Base-by-base conservation (phyloP, 1,140 invertebrate genomes). In the Pygmarrhopalites habei region DNA sequence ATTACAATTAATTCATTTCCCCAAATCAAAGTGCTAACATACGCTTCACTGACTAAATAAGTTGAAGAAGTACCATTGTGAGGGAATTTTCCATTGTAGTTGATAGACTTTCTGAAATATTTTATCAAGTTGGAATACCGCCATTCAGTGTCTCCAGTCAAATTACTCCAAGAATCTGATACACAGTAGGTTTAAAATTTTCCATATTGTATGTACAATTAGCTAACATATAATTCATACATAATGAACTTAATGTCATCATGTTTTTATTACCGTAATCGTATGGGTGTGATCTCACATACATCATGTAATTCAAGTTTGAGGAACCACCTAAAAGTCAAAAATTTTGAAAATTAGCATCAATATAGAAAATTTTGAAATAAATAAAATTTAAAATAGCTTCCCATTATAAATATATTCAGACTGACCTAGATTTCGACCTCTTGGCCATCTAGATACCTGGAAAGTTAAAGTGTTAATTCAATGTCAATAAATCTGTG, bases 261-360 rank as follows among this genome's bases (percentile, higher is more conserved):
- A n/a, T n/a, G n/a, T n/a, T n/a, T n/a, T n/a, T n/a, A n/a, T n/a
- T n/a, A n/a, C n/a, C n/a, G n/a, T n/a, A n/a, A n/a, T n/a, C n/a
- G n/a, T n/a, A n/a, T n/a, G 49, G 49, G 46, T 28, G 19, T 14
- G 41, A 55, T 43, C 63, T 3, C 1, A 60, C n/a, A 32, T 65
- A 46, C 47, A 60, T 52, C 58, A 65, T 59, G 19, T 53, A 60
- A 65, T 60, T 46, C 7, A 60, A 32, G 25, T 41, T 53, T 21
- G 23, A 19, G 2, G 57, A 23, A 28, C 63, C 63, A 21, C 63
- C 63, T n/a, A 62, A 41, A 3, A 28, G 26, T 10, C 43, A 10
- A 2, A 51, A 10, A 26, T 7, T 39, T 44, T 25, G 39, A 58
- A 39, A 12, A 43, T 53, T 29, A 14, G 19, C 7, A 21, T 47